Percentiles rank a stretch among this genome's conserved stretches.
Evolutionary conservation across 2,113 vertebrate species (phyloP).

Genomic region (Xenotilapia flavipinnis): DNA sequence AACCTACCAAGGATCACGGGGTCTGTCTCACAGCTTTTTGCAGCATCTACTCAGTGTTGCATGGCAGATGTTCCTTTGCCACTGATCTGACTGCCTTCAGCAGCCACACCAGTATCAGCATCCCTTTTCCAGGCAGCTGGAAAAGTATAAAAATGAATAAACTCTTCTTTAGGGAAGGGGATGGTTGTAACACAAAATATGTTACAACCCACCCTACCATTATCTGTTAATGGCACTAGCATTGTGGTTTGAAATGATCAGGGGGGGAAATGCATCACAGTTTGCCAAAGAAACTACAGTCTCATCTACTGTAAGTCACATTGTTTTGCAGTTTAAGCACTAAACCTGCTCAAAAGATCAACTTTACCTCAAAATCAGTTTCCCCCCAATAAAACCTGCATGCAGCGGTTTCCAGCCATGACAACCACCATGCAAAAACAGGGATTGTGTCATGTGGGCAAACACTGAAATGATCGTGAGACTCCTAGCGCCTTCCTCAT

Average conservation of each 20-base stretch:
- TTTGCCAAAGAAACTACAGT: not conserved
- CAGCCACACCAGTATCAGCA: not conserved
- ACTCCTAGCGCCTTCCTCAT: not conserved
- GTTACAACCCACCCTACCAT: not conserved
- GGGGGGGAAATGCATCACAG: not conserved
- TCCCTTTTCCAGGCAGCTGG: not conserved
- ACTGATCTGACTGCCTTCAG: not conserved
- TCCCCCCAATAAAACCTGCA: not conserved
- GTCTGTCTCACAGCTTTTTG: not conserved
- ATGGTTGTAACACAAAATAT: not conserved
- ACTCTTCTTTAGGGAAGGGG: not conserved
- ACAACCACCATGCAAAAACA: not conserved
- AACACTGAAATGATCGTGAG: not conserved
- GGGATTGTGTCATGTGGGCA: not conserved
- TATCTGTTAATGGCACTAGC: not conserved
- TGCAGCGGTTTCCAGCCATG: not conserved
- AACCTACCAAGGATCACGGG: not conserved
- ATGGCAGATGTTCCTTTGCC: not conserved
- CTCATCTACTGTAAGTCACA: not conserved
- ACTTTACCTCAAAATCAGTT: not conserved
- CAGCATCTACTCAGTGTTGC: not conserved
- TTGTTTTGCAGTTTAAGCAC: not conserved
- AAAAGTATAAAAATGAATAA: not conserved
- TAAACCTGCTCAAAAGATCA: not conserved
- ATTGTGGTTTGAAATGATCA: not conserved